A percentile compares a stretch with the other conserved stretches of the same genome.
phyloP scores from a whole-genome alignment of 2,888 invertebrate species.

The Pelosia muscerda region DNA sequence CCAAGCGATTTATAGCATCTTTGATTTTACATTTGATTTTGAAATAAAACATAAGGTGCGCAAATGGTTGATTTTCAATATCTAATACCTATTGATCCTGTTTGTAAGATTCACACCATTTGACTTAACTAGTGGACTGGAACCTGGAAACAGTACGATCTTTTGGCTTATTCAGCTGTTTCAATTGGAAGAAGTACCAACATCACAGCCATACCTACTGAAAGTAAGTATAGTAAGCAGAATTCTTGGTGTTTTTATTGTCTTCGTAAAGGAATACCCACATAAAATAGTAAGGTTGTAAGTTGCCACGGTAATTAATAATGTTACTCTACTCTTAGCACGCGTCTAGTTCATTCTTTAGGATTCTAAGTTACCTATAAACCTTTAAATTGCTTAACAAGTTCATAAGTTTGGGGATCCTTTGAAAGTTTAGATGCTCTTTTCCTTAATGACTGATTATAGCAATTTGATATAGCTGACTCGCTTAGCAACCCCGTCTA shows the following conservation, averaged over 20 bases:
- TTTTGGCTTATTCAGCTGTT: no score
- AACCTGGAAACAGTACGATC: no score
- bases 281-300: no score
- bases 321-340: not conserved
- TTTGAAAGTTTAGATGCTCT: conserved; percentile 55
- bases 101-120: no score
- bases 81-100: no score
- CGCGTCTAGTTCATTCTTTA: not conserved
- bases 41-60: not conserved
- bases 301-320: not conserved
- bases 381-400: not conserved
- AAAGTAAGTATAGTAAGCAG: no score
- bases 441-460: conserved; percentile 57
- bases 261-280: no score
- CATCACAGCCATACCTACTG: no score
- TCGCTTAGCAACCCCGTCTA: conserved; percentile 50
- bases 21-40: not conserved
- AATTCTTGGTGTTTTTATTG: no score
- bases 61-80: not conserved
- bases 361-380: not conserved
- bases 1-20: not conserved
- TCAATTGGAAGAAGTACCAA: no score
- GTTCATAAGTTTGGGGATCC: not conserved
- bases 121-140: not conserved
- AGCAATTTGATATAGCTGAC: conserved; percentile 59